Conservation (phyloP, 2,113 vertebrate species). For the Sylvilagus bachmani region DNA sequence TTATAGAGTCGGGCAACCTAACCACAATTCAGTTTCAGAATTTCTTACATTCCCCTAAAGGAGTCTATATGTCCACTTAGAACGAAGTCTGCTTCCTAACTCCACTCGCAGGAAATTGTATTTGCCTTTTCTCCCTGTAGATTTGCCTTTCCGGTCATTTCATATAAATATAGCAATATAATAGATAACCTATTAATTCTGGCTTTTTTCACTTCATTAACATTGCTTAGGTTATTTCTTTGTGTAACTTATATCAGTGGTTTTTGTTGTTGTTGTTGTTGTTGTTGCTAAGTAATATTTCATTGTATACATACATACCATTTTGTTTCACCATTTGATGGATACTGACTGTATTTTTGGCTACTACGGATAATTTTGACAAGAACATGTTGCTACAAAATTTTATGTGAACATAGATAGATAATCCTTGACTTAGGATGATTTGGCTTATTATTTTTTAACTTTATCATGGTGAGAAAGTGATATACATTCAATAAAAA, state of each 20-base stretch:
- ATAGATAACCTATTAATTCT: background rate
- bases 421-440: no score
- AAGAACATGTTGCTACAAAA: background rate
- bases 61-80: background rate
- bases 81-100: background rate
- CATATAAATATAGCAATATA: background rate
- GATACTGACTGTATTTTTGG: background rate
- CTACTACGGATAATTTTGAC: slow-evolving; percentile 1
- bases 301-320: background rate
- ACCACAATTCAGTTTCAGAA: background rate
- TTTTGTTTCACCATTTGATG: background rate
- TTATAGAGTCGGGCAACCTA: background rate
- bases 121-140: background rate
- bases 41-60: background rate
- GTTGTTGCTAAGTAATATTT: background rate
- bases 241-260: background rate
- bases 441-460: no score
- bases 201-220: background rate
- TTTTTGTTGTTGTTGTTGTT: no score
- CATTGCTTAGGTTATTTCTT: background rate
- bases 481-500: no score
- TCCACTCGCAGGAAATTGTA: background rate
- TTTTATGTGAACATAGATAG: background rate
- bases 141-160: background rate
- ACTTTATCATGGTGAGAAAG: no score